phyloP scores from a whole-genome alignment of 2,113 vertebrate genomes.

The Arvicanthis niloticus region DNA sequence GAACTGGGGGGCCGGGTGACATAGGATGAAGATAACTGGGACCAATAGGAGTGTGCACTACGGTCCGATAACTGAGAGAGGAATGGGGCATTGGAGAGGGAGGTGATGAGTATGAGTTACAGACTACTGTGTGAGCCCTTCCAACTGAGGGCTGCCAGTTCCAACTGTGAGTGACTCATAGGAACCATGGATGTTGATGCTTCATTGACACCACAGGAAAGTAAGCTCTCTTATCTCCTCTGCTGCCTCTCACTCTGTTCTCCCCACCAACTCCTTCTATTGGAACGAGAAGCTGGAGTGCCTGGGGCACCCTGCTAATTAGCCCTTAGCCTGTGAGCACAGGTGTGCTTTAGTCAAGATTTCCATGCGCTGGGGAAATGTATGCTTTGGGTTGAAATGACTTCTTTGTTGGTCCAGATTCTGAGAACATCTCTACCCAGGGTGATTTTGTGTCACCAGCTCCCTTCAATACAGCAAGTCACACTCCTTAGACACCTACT shows the following conservation, averaged over 20 bases:
- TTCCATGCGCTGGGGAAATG: slow-evolving; percentile 82
- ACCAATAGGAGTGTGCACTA: neutral
- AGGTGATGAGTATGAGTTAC: neutral
- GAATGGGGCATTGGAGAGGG: too few relatives aligned
- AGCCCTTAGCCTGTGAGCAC: slow-evolving; percentile 38
- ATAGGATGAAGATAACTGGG: neutral
- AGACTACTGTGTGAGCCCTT: neutral
- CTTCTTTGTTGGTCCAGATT: neutral
- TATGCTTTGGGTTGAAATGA: slow-evolving; percentile 48
- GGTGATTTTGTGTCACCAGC: neutral
- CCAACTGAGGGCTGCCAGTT: neutral
- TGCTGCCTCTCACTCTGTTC: slow-evolving; percentile 36
- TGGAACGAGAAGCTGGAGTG: slow-evolving; percentile 17
- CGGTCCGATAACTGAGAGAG: neutral
- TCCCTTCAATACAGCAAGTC: neutral
- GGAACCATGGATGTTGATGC: neutral
- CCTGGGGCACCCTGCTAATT: slow-evolving; percentile 37
- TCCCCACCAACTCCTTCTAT: slow-evolving; percentile 49
- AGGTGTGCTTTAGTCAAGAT: slow-evolving; percentile 75
- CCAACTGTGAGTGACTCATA: slow-evolving; percentile 19
- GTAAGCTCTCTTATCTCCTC: slow-evolving; percentile 2
- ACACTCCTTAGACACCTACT: neutral
- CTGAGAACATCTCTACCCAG: neutral
- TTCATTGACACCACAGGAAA: neutral
- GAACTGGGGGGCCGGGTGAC: neutral